Conservation (phyloP, 37 sponge, comb jelly and placozoan genomes). For the Geodia barretti region DNA sequence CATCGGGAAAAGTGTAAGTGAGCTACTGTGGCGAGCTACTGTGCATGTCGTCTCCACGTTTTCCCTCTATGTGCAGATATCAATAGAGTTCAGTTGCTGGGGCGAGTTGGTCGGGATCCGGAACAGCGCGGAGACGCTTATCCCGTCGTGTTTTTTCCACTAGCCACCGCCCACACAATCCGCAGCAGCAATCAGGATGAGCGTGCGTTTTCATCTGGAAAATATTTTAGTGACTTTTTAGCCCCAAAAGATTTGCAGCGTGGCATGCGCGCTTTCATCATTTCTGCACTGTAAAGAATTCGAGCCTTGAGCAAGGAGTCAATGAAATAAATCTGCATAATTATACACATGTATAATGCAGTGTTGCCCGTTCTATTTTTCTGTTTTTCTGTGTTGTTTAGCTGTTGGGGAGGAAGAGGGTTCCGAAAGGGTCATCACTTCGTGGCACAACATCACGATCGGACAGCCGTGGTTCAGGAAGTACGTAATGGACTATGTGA, state of each 20-base stretch:
- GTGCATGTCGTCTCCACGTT: not conserved
- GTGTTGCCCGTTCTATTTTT: too few species aligned
- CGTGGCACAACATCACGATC: not conserved
- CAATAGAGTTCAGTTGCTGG: not conserved
- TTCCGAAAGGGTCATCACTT: not conserved
- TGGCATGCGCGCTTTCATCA: not conserved
- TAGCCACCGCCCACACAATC: not conserved
- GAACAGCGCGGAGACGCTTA: not conserved
- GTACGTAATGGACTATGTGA: not conserved
- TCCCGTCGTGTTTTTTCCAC: not conserved
- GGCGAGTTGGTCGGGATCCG: not conserved
- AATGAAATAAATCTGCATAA: too few species aligned
- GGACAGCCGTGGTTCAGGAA: not conserved
- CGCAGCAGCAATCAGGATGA: not conserved
- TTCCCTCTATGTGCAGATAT: not conserved
- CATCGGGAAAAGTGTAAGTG: not conserved
- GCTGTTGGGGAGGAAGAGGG: not conserved
- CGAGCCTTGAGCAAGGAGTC: too few species aligned
- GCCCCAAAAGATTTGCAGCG: too few species aligned
- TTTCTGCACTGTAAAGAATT: too few species aligned
- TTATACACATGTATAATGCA: too few species aligned
- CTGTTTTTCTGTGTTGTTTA: too few species aligned
- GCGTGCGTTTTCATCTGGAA: not conserved
- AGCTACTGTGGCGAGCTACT: not conserved
- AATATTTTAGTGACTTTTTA: too few species aligned